These are phyloP conservation scores for Spodoptera littoralis DNA, from an alignment of 2,888 invertebrate species.

Conservation along the genomic window DNA sequence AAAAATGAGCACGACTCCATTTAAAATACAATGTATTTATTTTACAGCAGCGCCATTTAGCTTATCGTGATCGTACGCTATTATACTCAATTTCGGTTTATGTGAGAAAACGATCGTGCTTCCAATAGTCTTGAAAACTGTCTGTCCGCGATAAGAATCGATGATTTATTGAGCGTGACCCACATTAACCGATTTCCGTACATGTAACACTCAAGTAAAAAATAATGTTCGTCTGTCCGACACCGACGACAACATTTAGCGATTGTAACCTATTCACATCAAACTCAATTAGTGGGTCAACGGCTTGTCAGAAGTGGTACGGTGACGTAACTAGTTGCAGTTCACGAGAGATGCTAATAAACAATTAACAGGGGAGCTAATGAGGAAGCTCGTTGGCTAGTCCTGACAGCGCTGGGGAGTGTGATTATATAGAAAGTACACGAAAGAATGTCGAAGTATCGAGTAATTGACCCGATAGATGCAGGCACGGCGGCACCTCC, in stretches of 20 bases:
- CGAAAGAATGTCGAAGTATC: conserved; percentile 73
- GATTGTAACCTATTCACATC: conserved; percentile 79
- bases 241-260: conserved; percentile 70
- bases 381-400: conserved; percentile 54
- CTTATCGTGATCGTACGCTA: conserved; percentile 60
- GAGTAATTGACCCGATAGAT: conserved; percentile 76
- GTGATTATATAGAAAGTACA: conserved; percentile 78
- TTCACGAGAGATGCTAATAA: conserved; percentile 59
- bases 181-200: conserved; percentile 70
- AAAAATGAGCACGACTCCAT: conserved; percentile 38
- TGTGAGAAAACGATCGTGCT: conserved; percentile 67
- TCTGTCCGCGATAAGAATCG: conserved; percentile 57
- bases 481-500: conserved; percentile 70
- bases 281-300: conserved; percentile 82
- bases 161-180: conserved; percentile 74
- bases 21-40: conserved; percentile 40
- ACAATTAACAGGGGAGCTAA: conserved; percentile 71
- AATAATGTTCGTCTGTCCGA: conserved; percentile 61
- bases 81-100: conserved; percentile 58
- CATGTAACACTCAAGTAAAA: conserved; percentile 67
- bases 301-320: conserved; percentile 75
- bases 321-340: conserved; percentile 73
- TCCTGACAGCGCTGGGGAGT: conserved; percentile 38
- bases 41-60: conserved; percentile 44
- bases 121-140: conserved; percentile 71